These are phyloP conservation scores for Chrysolina oricalcia DNA, from an alignment of 2,888 invertebrate genomes.

Conservation along the genomic window DNA sequence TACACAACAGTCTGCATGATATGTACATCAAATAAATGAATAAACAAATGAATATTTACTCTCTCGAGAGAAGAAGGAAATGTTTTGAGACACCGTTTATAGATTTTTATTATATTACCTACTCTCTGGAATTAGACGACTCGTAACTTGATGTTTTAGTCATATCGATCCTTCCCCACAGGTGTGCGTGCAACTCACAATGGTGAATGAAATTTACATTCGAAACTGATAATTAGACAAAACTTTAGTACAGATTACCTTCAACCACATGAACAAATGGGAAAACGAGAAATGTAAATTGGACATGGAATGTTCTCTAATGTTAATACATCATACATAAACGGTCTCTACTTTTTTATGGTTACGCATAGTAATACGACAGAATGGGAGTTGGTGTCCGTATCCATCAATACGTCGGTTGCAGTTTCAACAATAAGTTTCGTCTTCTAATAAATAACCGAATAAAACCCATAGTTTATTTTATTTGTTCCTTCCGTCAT, in stretches of 20 bases:
- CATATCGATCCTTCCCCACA: neutral
- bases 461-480: too few species aligned
- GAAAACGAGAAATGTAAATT: neutral
- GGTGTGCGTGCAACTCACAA: constrained; percentile 9
- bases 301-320: neutral
- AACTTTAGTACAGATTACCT: constrained; percentile 1
- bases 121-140: neutral
- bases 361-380: too few species aligned
- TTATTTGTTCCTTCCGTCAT: too few species aligned
- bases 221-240: constrained; percentile 12
- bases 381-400: too few species aligned
- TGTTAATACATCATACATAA: neutral
- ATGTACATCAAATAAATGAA: too few species aligned
- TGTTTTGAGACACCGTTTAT: too few species aligned
- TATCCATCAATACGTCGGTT: too few species aligned
- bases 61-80: too few species aligned
- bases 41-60: too few species aligned
- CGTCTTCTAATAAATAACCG: too few species aligned
- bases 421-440: too few species aligned
- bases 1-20: too few species aligned
- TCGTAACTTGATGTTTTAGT: neutral
- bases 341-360: neutral
- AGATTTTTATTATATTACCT: neutral
- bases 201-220: constrained; percentile 5
- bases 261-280: constrained; percentile 8